Conservation (phyloP, 2,888 invertebrate species). For the Camptogramma bilineatum region DNA sequence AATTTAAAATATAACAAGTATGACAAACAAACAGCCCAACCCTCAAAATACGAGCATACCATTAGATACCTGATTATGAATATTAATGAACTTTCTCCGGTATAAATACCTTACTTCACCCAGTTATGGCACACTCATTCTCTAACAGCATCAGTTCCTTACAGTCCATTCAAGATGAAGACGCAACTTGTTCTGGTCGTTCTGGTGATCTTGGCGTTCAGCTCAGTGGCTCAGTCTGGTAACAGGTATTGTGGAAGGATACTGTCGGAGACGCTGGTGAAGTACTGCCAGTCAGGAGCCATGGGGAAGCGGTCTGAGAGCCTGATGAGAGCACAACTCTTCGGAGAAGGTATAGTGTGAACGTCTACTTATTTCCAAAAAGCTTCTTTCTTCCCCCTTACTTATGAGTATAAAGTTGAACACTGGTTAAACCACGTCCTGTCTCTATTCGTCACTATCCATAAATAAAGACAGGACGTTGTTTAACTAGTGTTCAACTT, state of each 20-base stretch:
- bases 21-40: conserved; percentile 4
- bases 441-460: too few species aligned
- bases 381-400: too few species aligned
- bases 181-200: conserved; percentile 18
- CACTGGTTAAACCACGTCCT: too few species aligned
- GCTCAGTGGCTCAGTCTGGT: conserved; percentile 4
- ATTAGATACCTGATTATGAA: conserved; percentile 35
- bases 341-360: conserved; percentile 20
- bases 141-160: neutral
- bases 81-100: conserved; percentile 47
- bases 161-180: conserved; percentile 16
- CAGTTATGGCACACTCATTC: conserved; percentile 20
- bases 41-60: conserved; percentile 2
- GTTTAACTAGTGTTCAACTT: too few species aligned
- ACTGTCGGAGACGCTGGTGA: conserved; percentile 24
- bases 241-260: conserved; percentile 18
- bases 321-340: conserved; percentile 19
- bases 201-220: conserved; percentile 10
- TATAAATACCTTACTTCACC: conserved; percentile 44
- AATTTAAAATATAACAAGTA: too few species aligned
- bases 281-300: conserved; percentile 12
- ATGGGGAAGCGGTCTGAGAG: conserved; percentile 22
- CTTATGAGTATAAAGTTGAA: too few species aligned
- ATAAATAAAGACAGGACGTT: too few species aligned
- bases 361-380: neutral